Conservation (phyloP, 2,797 vertebrate species). For the Lycodopsis pacificus region DNA sequence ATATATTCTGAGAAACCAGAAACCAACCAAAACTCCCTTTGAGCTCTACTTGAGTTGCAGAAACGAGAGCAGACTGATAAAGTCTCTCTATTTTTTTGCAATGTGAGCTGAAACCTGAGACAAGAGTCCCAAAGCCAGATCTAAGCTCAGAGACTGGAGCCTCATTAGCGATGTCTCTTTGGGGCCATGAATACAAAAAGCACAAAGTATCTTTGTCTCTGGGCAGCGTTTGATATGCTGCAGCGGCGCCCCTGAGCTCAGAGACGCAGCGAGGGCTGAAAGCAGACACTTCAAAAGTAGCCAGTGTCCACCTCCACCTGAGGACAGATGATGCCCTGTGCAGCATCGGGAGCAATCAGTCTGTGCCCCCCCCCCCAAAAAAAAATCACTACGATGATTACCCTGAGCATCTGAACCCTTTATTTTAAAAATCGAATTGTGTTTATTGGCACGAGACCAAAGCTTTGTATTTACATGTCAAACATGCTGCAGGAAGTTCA, state of each 20-base stretch:
- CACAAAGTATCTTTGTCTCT: constrained; percentile 76
- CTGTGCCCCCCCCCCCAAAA: constrained; percentile 13
- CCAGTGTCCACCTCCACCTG: constrained; percentile 72
- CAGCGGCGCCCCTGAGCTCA: constrained; percentile 55
- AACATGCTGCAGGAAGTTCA: constrained; percentile 30
- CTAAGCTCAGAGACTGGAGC: constrained; percentile 51
- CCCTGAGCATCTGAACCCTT: background rate
- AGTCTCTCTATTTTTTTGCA: constrained; percentile 32
- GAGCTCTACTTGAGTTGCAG: constrained; percentile 44
- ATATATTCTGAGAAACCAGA: constrained; percentile 38
- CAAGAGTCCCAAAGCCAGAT: constrained; percentile 61
- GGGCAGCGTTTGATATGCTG: constrained; percentile 70
- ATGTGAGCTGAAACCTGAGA: constrained; percentile 68
- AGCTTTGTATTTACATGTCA: constrained; percentile 21
- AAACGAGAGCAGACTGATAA: constrained; percentile 56
- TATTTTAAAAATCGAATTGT: constrained; percentile 14
- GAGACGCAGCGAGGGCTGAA: constrained; percentile 62
- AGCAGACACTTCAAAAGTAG: constrained; percentile 72
- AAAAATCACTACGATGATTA: constrained; percentile 16
- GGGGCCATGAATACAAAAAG: constrained; percentile 28
- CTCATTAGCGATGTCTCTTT: constrained; percentile 74
- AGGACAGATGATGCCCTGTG: constrained; percentile 63
- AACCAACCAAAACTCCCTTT: constrained; percentile 45
- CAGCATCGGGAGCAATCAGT: constrained; percentile 1
- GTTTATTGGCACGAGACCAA: constrained; percentile 4